Conservation (phyloP, 2,888 invertebrate species). For the Brachylomia viminalis region DNA sequence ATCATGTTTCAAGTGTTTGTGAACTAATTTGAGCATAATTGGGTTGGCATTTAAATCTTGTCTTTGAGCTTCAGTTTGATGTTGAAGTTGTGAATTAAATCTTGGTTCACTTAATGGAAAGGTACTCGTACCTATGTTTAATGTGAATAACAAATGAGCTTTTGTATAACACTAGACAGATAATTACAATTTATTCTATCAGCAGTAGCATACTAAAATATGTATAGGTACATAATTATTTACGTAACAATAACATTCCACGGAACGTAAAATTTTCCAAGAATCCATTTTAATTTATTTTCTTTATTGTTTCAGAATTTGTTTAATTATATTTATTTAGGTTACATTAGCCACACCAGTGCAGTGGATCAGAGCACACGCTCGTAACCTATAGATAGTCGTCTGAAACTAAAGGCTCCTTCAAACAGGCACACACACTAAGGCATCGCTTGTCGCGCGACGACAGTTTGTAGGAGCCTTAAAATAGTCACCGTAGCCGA, state of each 20-base stretch:
- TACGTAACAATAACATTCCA: not conserved
- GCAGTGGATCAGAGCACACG: too few species aligned
- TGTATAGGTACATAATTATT: not conserved
- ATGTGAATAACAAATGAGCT: too few species aligned
- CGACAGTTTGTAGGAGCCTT: too few species aligned
- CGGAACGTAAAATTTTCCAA: not conserved
- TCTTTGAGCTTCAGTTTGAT: not conserved
- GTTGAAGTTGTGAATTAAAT: not conserved
- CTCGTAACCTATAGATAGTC: too few species aligned
- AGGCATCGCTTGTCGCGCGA: too few species aligned
- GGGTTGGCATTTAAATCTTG: constrained; percentile 13
- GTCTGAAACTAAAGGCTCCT: too few species aligned
- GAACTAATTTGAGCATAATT: constrained; percentile 27
- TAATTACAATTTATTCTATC: not conserved
- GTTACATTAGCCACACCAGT: too few species aligned
- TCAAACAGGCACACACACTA: too few species aligned
- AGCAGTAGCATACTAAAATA: not conserved
- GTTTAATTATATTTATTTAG: not conserved
- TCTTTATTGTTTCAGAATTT: not conserved
- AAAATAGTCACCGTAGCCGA: too few species aligned
- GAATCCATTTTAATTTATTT: not conserved
- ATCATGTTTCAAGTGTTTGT: constrained; percentile 30
- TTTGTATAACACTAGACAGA: not conserved
- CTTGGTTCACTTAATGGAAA: not conserved
- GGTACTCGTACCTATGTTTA: too few species aligned